Percentiles rank a stretch among this genome's conserved stretches.
Evolutionary conservation across 2,113 vertebrate genomes (phyloP).

Genomic region (Engystomops pustulosus): DNA sequence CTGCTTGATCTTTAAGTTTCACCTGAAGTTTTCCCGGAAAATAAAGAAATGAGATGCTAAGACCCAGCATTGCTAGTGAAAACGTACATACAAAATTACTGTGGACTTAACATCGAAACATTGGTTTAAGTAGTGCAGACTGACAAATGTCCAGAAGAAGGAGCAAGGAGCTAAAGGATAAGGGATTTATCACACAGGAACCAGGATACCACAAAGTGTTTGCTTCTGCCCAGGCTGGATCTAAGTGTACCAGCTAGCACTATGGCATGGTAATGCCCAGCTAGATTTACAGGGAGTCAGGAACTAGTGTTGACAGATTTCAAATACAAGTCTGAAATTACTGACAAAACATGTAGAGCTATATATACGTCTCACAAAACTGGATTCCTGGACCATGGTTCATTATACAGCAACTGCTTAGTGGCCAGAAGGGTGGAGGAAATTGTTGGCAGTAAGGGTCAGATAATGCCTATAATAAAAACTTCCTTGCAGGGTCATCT

Average conservation of each 20-base stretch:
- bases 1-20: slow-evolving; percentile 34
- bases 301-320: slow-evolving; percentile 63
- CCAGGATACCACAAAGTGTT: slow-evolving; percentile 64
- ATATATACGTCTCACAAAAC: slow-evolving; percentile 42
- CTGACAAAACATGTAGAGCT: slow-evolving; percentile 65
- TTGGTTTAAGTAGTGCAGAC: slow-evolving; percentile 75
- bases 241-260: not conserved
- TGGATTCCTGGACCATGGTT: slow-evolving; percentile 68
- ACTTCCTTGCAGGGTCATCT: slow-evolving; percentile 70
- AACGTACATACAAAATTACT: slow-evolving; percentile 64
- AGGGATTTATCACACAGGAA: slow-evolving; percentile 63
- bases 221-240: slow-evolving; percentile 60
- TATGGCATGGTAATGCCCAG: not conserved
- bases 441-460: slow-evolving; percentile 60
- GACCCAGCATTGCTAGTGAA: slow-evolving; percentile 64
- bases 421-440: slow-evolving; percentile 50
- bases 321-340: slow-evolving; percentile 70
- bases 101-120: slow-evolving; percentile 78
- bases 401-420: slow-evolving; percentile 64
- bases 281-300: not conserved
- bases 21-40: slow-evolving; percentile 63
- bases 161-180: not conserved
- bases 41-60: slow-evolving; percentile 62
- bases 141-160: slow-evolving; percentile 59
- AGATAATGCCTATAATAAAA: slow-evolving; percentile 73